Base-by-base conservation (phyloP, 1,140 invertebrate species). In the Vanessa tameamea region DNA sequence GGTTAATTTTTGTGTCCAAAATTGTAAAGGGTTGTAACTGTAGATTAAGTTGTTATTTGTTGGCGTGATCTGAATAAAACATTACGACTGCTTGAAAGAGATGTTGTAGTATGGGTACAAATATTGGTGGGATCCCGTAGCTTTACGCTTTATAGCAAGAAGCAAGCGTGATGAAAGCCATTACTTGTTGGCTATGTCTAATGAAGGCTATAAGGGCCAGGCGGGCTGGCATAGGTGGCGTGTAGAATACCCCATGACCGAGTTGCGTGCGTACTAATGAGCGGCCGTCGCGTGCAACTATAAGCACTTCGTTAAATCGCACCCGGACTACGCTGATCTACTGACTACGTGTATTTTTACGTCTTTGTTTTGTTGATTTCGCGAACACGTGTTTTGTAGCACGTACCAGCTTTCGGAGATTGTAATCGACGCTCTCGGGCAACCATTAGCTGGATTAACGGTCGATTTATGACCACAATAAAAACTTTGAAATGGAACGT, bases 1-100 rank as follows among this genome's bases (percentile, higher is more conserved):
- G 88, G 82, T 86, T 89, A 89, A 91, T 90, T 92, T 89, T 82
- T 88, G 80, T 89, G 87, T 89, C 90, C 82, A 81, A 86, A 78
- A 79, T 76, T 80, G 79, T 84, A 81, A 85, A 84, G 83, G 86
- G 83, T 80, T 87, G 85, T 85, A 84, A 72, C 72, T 79, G 78
- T 76, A 80, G 83, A 83, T 85, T 85, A 83, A 82, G 78, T 82
- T 83, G 72, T 83, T 83, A 68, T 69, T 55, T 47, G 64, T 73
- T 70, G 43, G 73, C 81, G 75, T 81, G 81, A 66, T 61, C 43
- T 69, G 78, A 83, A 81, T 78, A 77, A 72, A 74, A 76, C 72
- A 72, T 73, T 31, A 64, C 31, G 14, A 61, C 48, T 55, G 64
- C 31, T 64, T 37, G 55, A 51, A 69, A 43, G 23, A 47, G 65